Evolutionary conservation across 2,888 invertebrate species (phyloP), one percentile per base, ranked within the genome.

Genomic region (Micoletzkya japonica): DNA sequence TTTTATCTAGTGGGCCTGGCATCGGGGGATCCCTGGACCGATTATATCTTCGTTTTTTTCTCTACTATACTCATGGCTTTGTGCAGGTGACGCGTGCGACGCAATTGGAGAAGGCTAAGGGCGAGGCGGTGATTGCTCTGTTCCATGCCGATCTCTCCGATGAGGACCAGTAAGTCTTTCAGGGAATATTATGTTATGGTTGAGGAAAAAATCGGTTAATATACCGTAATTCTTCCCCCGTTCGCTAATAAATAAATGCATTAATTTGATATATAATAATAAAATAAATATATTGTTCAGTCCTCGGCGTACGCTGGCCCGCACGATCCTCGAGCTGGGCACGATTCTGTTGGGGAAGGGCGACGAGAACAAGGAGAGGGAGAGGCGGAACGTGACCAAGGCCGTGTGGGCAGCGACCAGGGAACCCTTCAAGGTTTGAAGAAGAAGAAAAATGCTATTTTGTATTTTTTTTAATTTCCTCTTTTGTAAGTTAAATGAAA

Each of bases 141-240:
- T 50, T 50, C 4, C 63, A 63, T 24, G 36, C 3, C 20, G 63
- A 63, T 50, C 49, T 63, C 1, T 49, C 49, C 7, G 60, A 69
- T 66, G 32, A n/a, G 20, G 10, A 37, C 1, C 17, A 28, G 66
- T 54, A 24, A 28, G 57, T 6, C 26, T 17, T 54, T n/a, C 26
- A 54, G 7, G 7, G 10, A 54, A 14, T 17, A 54, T 54, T 54
- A 24, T 14, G 26, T 54, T n/a, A 24, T 14, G 26, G 24, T 7
- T 14, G 10, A 7, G 17, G 17, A 17, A 7, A 7, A 54, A 24
- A 54, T 54, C 26, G 54, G 14, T n/a, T 7, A 54, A 54, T 44
- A 14, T 44, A 14, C 20, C 20, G 44, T 14, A 14, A n/a, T n/a
- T n/a, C n/a, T n/a, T n/a, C n/a, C 10, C n/a, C n/a, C 44, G 44